Evolutionary conservation across 2,888 invertebrate genomes (phyloP).

Genomic region (Pollenia angustigena): DNA sequence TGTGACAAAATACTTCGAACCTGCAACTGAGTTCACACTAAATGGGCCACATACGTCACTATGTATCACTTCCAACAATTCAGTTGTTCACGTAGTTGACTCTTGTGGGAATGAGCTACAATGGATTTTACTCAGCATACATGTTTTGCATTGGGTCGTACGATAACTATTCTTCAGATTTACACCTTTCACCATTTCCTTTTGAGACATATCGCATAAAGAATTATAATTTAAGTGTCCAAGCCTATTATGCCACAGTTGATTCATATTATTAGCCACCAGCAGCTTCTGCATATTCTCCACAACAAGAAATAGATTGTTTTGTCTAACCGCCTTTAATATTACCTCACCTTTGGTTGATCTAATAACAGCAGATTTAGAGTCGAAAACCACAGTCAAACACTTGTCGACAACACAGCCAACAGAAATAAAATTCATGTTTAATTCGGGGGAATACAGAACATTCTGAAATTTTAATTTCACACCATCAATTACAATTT

Average conservation of each 20-base stretch:
- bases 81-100: too few species aligned
- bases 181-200: conserved; percentile 38
- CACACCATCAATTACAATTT: conserved; percentile 67
- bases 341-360: conserved; percentile 36
- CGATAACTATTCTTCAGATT: conserved; percentile 10
- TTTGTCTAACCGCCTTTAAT: conserved; percentile 22
- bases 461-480: conserved; percentile 67
- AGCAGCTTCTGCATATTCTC: conserved; percentile 13
- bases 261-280: neutral
- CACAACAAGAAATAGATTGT: conserved; percentile 48
- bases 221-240: conserved; percentile 51
- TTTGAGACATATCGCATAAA: conserved; percentile 20
- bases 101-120: conserved; percentile 37
- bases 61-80: too few species aligned
- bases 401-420: conserved; percentile 69
- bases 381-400: conserved; percentile 60
- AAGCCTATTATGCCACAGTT: conserved; percentile 54
- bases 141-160: conserved; percentile 26
- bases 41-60: conserved; percentile 59
- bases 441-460: conserved; percentile 64
- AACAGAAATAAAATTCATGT: conserved; percentile 71
- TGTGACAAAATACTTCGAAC: conserved; percentile 54
- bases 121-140: neutral
- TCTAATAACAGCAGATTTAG: conserved; percentile 44
- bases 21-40: conserved; percentile 40